phyloP scores from a whole-genome alignment of 2,113 vertebrate species.

The Murina feae region DNA sequence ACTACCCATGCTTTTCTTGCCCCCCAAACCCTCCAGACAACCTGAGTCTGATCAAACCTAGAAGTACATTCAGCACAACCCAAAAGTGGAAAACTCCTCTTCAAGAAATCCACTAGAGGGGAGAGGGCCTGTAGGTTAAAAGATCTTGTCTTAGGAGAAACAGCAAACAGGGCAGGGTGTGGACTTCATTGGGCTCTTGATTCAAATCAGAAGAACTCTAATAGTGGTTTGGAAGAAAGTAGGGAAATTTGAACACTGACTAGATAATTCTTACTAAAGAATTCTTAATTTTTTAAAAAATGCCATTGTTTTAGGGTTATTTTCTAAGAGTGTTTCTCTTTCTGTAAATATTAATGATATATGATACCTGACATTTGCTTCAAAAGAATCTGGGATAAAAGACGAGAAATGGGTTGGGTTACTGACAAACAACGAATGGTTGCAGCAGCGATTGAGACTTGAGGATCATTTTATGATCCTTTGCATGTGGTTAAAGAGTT shows the following conservation, averaged over 20 bases:
- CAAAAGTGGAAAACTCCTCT: neutral
- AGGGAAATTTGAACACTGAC: neutral
- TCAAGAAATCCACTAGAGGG: neutral
- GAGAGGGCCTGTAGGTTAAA: neutral
- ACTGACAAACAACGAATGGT: neutral
- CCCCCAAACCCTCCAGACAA: neutral
- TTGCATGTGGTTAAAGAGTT: neutral
- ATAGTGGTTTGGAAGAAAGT: neutral
- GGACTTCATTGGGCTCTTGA: neutral
- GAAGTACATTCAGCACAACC: neutral
- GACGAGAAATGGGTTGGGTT: too few species aligned
- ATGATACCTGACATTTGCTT: neutral
- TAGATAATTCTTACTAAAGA: neutral
- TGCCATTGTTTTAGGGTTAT: neutral
- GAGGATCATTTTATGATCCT: neutral
- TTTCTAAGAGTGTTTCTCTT: neutral
- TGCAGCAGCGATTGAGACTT: fast-evolving
- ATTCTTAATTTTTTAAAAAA: neutral
- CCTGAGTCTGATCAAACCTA: neutral
- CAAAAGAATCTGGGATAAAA: neutral
- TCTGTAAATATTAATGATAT: neutral
- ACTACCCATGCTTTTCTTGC: neutral
- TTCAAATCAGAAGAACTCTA: neutral
- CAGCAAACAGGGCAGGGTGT: neutral
- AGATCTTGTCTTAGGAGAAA: neutral